These are phyloP conservation scores for Danaus chrysippus DNA, from an alignment of 2,888 invertebrate genomes.

Conservation along the genomic window DNA sequence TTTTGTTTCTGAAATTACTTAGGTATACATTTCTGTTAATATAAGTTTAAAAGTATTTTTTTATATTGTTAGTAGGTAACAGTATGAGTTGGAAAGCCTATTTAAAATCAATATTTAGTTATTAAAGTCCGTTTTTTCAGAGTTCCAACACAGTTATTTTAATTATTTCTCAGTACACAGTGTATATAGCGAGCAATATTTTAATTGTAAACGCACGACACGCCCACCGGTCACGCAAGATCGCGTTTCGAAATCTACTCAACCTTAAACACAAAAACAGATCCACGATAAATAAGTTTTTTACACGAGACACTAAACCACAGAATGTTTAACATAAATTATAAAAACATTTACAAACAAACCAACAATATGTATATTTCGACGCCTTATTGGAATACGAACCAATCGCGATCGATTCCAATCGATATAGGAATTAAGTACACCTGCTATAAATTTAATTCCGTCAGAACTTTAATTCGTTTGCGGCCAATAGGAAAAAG, in stretches of 20 bases:
- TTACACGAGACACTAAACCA: conserved; percentile 36
- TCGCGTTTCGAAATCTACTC: conserved; percentile 60
- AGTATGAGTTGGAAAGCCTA: too few species aligned
- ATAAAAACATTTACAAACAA: conserved; percentile 1
- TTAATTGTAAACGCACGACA: conserved; percentile 70
- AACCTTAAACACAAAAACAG: conserved; percentile 38
- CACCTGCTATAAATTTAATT: conserved; percentile 76
- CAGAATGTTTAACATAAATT: background rate
- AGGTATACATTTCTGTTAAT: too few species aligned
- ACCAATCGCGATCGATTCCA: conserved; percentile 55
- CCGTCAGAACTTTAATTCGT: conserved; percentile 60
- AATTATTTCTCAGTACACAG: conserved; percentile 1
- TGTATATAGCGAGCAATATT: conserved; percentile 50
- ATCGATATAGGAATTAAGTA: conserved; percentile 51
- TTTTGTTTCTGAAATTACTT: too few species aligned
- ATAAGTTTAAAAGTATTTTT: too few species aligned
- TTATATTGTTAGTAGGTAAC: too few species aligned
- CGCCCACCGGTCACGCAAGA: conserved; percentile 74
- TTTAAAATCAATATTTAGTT: too few species aligned
- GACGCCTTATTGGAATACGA: conserved; percentile 46
- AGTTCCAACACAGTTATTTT: background rate
- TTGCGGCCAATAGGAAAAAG: conserved; percentile 74
- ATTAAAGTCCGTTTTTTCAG: too few species aligned
- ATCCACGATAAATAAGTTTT: conserved; percentile 45
- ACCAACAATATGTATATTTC: conserved; percentile 12